Evolutionary conservation across 2,888 invertebrate species (phyloP), one percentile per base, ranked within the genome.

Genomic region (Philereme transversata): DNA sequence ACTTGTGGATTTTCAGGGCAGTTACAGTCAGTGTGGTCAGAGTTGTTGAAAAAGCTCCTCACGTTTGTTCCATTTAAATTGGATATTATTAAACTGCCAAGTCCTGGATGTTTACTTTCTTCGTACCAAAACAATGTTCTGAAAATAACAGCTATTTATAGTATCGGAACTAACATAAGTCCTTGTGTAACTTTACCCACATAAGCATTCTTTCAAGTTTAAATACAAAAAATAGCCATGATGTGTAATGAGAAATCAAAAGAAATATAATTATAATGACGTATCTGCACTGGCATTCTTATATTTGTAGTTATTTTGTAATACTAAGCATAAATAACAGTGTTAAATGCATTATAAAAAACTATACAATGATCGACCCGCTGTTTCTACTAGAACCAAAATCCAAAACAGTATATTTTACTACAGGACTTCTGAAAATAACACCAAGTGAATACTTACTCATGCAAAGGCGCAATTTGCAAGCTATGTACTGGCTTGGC

Each of bases 61-160:
- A 94, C 83, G 60, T 93, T 82, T 0, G 87, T 85, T 1, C 95
- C 95, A 70, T 94, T 90, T 5, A 93, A 79, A 69, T 93, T 89
- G 0, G 95, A 93, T 52, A 93, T 94, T 94, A 96, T 95, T 50
- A 96, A 82, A 41, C 92, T 91, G 5, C 94, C 94, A 49, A 93
- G 82, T 33, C 93, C 93, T n/a, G 92, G 91, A 65, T 93, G 90
- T 48, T 88, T 91, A 57, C 93, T 88, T 84, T 94, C 90, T 83
- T 97, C 96, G 53, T 97, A 94, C 97, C 97, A 98, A 72, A 95
- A 95, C 4, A 98, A 78, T 4, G 94, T 93, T 63, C 95, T 95
- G 75, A 51, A 87, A 87, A 54, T 64, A 49, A 46, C 10, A 40
- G 41, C 34, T 0, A 46, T 51, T 8, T 41, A 33, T 36, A 59